Conservation (phyloP, 2,113 vertebrate genomes). For the Lepisosteus osseus region DNA sequence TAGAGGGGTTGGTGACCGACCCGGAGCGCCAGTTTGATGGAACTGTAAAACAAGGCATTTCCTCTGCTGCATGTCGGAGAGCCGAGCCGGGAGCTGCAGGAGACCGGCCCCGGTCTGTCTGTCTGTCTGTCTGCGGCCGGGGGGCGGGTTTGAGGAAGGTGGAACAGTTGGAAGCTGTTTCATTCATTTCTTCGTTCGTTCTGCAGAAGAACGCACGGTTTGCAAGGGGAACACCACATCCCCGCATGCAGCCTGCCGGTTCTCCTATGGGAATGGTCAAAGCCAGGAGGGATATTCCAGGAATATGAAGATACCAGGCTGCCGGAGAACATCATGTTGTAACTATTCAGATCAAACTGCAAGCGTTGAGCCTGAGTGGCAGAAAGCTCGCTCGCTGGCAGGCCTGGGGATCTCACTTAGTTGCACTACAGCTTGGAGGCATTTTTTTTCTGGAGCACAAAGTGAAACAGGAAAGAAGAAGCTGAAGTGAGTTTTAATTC, state of each 20-base stretch:
- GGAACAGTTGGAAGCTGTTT: too few species aligned
- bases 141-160: too few species aligned
- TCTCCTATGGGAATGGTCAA: not conserved
- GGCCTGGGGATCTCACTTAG: too few species aligned
- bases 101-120: too few species aligned
- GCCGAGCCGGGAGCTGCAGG: not conserved
- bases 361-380: not conserved
- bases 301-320: not conserved
- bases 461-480: not conserved
- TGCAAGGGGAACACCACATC: too few species aligned
- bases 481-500: too few species aligned
- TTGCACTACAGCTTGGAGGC: not conserved
- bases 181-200: too few species aligned
- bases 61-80: not conserved
- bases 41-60: not conserved
- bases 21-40: not conserved
- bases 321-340: not conserved
- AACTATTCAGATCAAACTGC: not conserved
- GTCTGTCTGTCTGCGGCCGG: too few species aligned
- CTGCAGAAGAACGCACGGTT: too few species aligned
- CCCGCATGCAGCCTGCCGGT: not conserved
- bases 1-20: not conserved
- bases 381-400: not conserved
- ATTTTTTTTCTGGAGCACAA: not conserved
- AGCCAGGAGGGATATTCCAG: not conserved